Conservation (phyloP, 53 echinoderm and acorn worm species). For the Echinarachnius parma region DNA sequence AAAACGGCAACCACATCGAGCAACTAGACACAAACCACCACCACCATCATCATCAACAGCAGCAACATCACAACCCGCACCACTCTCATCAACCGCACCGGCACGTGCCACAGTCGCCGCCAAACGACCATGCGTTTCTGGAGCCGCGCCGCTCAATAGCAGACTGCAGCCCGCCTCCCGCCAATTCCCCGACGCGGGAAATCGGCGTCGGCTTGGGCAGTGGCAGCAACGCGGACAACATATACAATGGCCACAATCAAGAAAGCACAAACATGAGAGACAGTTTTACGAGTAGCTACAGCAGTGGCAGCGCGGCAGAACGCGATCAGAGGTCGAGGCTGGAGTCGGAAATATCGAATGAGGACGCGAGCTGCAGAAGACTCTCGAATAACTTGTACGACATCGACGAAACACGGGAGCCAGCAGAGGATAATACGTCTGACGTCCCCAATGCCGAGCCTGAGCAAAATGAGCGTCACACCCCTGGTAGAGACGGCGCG, state of each 20-base stretch:
- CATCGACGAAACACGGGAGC: constrained; percentile 37
- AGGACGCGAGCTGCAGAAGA: constrained; percentile 9
- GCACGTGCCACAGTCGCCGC: neutral
- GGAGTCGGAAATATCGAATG: no score
- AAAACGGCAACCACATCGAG: no score
- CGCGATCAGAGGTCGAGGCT: neutral
- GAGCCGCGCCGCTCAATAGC: neutral
- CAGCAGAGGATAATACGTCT: constrained; percentile 2
- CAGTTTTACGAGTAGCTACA: constrained; percentile 27
- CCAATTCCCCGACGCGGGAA: constrained; percentile 28
- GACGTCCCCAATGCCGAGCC: neutral
- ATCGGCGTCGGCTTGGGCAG: neutral
- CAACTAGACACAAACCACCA: constrained; percentile 11
- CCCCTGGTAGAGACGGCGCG: neutral
- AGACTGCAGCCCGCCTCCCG: constrained; percentile 46
- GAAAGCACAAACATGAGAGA: constrained; percentile 21
- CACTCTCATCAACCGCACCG: neutral
- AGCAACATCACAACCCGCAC: neutral
- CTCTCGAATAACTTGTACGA: constrained; percentile 15
- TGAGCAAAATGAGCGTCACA: neutral
- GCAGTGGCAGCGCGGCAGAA: constrained; percentile 14
- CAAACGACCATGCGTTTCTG: neutral
- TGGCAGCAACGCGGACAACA: neutral
- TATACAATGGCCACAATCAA: no score
- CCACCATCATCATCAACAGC: constrained; percentile 13